A percentile compares a stretch with the other conserved stretches of the same genome.
These are phyloP conservation scores for Dichetophora obliterata DNA, from an alignment of 2,888 invertebrate genomes.

Conservation along the genomic window DNA sequence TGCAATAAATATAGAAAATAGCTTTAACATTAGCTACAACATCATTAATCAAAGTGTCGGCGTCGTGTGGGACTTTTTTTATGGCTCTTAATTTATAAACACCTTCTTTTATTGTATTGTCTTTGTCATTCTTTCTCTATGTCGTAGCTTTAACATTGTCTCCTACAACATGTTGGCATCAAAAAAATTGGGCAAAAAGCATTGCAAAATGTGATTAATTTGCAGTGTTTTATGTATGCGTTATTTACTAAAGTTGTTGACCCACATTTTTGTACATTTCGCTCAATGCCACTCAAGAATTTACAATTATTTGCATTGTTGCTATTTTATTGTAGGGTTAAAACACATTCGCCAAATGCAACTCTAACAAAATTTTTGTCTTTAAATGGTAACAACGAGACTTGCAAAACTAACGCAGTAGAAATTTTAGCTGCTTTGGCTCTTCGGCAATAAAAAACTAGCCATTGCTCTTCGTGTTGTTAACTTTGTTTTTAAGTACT, in stretches of 20 bases:
- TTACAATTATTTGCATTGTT: too few relatives aligned
- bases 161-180: too few relatives aligned
- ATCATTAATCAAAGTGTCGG: conserved; percentile 24
- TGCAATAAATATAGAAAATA: not conserved
- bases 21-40: conserved; percentile 14
- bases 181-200: too few relatives aligned
- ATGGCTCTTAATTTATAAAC: not conserved
- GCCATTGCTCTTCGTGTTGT: not conserved
- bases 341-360: not conserved
- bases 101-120: not conserved
- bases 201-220: not conserved
- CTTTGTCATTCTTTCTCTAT: not conserved
- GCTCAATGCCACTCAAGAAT: too few relatives aligned
- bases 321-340: not conserved
- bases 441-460: too few relatives aligned
- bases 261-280: not conserved
- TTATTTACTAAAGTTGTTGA: not conserved
- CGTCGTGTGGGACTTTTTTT: not conserved
- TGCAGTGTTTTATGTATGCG: not conserved
- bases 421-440: not conserved
- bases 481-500: not conserved
- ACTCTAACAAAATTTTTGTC: not conserved
- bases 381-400: not conserved
- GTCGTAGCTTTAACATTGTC: not conserved
- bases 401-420: not conserved